Base-by-base conservation (phyloP, 2,797 vertebrate species). In the Xenentodon cancila region DNA sequence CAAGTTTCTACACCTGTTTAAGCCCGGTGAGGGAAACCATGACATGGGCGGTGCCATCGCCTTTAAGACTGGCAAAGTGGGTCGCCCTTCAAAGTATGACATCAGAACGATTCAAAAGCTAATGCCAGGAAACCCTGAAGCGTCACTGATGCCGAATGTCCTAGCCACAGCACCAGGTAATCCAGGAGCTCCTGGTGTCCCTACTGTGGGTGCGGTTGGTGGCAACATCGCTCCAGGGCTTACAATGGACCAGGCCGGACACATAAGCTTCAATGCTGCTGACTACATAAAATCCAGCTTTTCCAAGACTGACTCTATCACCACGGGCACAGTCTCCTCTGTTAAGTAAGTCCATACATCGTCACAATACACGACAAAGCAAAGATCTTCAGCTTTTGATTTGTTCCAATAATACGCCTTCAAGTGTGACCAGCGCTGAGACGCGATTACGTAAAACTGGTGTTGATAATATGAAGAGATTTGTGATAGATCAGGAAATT, bases 261-360 rank as follows among this genome's bases (percentile, higher is more conserved):
- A 96, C 58, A 84, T 98, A 84, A 91, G 95, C 69, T 98, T 98
- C 93, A 96, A 92, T 78, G 89, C 95, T 49, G 91, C 96, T 0
- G 98, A 99, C 78, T 97, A 96, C 91, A 92, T 98, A 73, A 99
- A 98, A 89, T 97, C 98, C 73, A 96, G 96, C 80, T 99, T 99
- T 92, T 99, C 97, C 88, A 98, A 99, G 91, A 98, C 97, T 46
- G 98, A 99, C 93, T 99, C 98, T 89, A 99, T 99, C 90, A 99
- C 98, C 86, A 97, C 97, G 1, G 98, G 97, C 85, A 99, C 98
- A 0, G 97, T 99, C 83, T 99, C 98, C 72, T 98, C 97, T 5
- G 96, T 98, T 68, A 99, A 99, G 98, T 99, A 96, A 99, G 97
- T 87, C 37, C 48, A 1, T 19, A 21, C 20, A 15, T 15, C 6